Evolutionary conservation across 1,140 invertebrate species (phyloP).

Genomic region (Carposina sasakii): DNA sequence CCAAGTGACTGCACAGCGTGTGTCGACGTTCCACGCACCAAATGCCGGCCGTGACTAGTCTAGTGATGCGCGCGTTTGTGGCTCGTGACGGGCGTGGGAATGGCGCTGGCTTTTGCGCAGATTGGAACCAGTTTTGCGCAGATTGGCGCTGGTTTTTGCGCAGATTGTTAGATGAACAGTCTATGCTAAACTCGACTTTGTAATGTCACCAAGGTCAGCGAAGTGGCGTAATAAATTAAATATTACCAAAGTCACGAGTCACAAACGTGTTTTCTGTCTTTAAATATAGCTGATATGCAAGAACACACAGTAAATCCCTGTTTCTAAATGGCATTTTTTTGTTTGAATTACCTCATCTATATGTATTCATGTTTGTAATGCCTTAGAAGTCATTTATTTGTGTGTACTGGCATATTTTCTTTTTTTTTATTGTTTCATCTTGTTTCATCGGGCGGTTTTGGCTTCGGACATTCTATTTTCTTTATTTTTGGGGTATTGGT

Average conservation of each 20-base stretch:
- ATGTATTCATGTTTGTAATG: no score
- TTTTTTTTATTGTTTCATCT: not conserved
- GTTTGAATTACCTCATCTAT: no score
- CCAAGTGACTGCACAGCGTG: constrained; percentile 42
- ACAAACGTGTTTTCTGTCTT: no score
- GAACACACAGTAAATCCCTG: no score
- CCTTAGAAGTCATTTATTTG: no score
- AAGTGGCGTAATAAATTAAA: not conserved
- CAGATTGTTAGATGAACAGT: not conserved
- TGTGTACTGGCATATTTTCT: not conserved
- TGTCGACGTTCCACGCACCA: constrained; percentile 64
- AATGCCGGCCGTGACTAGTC: constrained; percentile 64
- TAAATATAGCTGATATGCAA: no score
- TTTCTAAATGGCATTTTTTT: no score
- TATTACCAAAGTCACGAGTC: not conserved
- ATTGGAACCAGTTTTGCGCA: not conserved
- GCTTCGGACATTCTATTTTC: not conserved
- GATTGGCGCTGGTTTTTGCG: not conserved
- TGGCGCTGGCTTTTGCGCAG: not conserved
- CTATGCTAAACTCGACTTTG: not conserved
- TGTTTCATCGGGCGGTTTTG: constrained; percentile 1
- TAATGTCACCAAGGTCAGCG: not conserved
- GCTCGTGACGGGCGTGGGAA: constrained; percentile 16
- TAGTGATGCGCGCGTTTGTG: constrained; percentile 46
- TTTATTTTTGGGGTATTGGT: not conserved